A percentile compares a stretch with the other conserved stretches of the same genome.
phyloP scores from a whole-genome alignment of 2,113 vertebrate species.

The Saiga tatarica region DNA sequence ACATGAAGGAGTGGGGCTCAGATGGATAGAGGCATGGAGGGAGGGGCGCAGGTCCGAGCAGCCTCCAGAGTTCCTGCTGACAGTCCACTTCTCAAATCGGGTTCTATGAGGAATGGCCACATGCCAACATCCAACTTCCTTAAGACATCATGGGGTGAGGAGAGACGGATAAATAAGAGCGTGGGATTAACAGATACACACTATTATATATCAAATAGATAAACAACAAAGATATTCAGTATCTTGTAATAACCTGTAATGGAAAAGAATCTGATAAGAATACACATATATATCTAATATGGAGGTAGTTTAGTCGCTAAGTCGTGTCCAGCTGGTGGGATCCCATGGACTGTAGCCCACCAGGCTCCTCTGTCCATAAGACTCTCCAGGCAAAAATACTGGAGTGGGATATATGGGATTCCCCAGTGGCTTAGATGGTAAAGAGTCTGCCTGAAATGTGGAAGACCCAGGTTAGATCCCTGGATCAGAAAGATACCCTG shows the following conservation, averaged over 20 bases:
- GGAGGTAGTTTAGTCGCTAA: not conserved
- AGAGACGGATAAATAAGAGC: not conserved
- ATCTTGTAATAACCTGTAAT: not conserved
- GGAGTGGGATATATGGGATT: not conserved
- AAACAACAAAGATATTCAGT: not conserved
- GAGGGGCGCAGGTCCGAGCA: fast-evolving
- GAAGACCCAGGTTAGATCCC: not conserved
- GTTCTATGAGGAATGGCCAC: fast-evolving
- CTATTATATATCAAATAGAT: not conserved
- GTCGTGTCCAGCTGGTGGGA: not conserved
- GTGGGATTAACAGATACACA: not conserved
- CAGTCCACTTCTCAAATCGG: fast-evolving
- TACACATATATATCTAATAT: fast-evolving
- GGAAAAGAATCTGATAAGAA: not conserved
- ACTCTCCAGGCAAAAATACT: not conserved
- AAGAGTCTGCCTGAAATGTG: not conserved
- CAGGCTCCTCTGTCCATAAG: not conserved
- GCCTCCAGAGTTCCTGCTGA: fast-evolving
- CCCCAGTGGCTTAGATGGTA: not conserved
- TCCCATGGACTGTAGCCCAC: not conserved
- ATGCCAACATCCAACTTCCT: not conserved
- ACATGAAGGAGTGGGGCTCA: fast-evolving
- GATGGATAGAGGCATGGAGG: fast-evolving
- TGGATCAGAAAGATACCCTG: not conserved
- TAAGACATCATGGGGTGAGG: not conserved